Base-by-base conservation (phyloP, 2,113 vertebrate genomes). In the Puma concolor region DNA sequence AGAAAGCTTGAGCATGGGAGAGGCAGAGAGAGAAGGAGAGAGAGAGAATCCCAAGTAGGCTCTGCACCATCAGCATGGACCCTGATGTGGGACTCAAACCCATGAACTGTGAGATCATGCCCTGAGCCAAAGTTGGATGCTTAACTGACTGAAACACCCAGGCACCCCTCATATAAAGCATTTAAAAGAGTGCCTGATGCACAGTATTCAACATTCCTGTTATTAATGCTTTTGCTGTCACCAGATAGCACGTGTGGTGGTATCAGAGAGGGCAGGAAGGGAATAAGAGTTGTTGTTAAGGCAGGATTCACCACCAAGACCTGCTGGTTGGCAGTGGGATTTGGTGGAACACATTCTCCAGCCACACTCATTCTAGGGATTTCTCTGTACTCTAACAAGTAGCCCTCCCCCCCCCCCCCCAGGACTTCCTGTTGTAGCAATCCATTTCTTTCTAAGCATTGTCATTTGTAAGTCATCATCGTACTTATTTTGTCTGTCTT, bases 401-500 rank as follows among this genome's bases (percentile, higher is more conserved):
- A 89, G 38, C 14, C 7, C 12, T n/a, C n/a, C n/a, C n/a, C n/a
- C n/a, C 27, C 21, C 21, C 21, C 2, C 57, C 44, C 38, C 31
- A 17, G 48, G 85, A 72, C 36, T 76, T 52, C 41, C n/a, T 83
- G 31, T 67, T 31, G 25, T 7, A 54, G 13, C 38, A 38, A 67
- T 52, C 57, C 14, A 5, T 88, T 85, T 92, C 54, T n/a, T 67
- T 96, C 41, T 31, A 23, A 89, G 21, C 33, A 89, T 29, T 88
- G 13, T 67, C 66, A 44, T 54, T 86, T 95, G 11, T 93, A 79
- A 94, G 33, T 76, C 64, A 66, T 93, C 12, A 13, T 60, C 5
- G 80, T 66, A 21, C 44, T 88, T 8, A 10, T 94, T 91, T 92
- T 83, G 33, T 94, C 50, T 76, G 21, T 57, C 67, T 77, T 97